Evolutionary conservation across 2,888 invertebrate species (phyloP).

Genomic region (Thysanoteuthis rhombus): DNA sequence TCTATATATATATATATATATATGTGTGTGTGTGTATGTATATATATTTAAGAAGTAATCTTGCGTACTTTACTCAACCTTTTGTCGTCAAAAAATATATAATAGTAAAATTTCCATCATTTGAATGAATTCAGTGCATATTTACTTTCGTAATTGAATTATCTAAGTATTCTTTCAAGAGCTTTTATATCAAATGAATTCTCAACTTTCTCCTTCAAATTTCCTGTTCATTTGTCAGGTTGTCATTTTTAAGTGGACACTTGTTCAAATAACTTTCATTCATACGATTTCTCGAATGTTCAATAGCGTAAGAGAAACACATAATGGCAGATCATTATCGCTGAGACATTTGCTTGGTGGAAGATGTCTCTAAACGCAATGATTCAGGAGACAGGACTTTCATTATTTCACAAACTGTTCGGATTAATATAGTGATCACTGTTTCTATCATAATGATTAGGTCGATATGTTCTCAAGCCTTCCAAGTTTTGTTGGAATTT

Average conservation of each 20-base stretch:
- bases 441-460: too few relatives aligned
- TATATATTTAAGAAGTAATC: neutral
- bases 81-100: neutral
- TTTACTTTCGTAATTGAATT: neutral
- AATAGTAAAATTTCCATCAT: neutral
- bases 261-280: neutral
- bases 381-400: neutral
- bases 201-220: neutral
- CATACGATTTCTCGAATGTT: neutral
- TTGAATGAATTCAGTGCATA: neutral
- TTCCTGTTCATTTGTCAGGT: neutral
- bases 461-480: too few relatives aligned
- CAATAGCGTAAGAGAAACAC: neutral
- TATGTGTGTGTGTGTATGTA: neutral
- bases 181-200: neutral
- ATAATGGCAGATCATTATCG: neutral
- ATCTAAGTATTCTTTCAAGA: neutral
- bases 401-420: neutral
- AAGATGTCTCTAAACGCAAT: neutral
- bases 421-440: too few relatives aligned
- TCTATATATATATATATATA: neutral
- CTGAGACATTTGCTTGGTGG: neutral
- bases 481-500: neutral
- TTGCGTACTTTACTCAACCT: neutral
- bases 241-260: neutral